These are phyloP conservation scores for Eonycteris spelaea DNA, from an alignment of 2,113 vertebrate genomes.

Conservation along the genomic window DNA sequence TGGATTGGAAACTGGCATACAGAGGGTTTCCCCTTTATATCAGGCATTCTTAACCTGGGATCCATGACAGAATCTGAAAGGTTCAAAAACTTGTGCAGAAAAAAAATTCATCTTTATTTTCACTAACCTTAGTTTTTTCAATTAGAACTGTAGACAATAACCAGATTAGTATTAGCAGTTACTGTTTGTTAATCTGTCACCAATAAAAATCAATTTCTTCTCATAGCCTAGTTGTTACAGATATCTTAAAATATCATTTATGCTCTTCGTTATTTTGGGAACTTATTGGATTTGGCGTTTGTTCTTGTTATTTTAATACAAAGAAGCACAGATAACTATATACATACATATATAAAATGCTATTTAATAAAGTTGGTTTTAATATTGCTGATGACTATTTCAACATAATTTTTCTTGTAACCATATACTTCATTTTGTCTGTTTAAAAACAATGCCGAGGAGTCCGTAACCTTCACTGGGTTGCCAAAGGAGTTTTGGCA, in stretches of 20 bases:
- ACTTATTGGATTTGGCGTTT: neutral
- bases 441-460: constrained; percentile 4
- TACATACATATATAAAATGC: neutral
- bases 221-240: neutral
- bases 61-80: neutral
- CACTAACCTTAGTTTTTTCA: neutral
- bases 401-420: neutral
- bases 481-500: neutral
- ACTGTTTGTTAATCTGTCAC: neutral
- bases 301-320: neutral
- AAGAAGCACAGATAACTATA: neutral
- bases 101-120: neutral
- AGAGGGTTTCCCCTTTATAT: neutral
- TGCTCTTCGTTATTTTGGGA: neutral
- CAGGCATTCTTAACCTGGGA: neutral
- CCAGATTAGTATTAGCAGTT: neutral
- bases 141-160: neutral
- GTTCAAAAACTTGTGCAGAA: neutral
- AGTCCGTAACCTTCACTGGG: no score
- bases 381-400: neutral
- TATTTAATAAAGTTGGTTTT: neutral
- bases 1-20: neutral
- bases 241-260: neutral
- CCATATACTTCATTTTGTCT: neutral
- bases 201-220: neutral